Evolutionary conservation across 2,113 vertebrate genomes (phyloP), one percentile per base, ranked within the genome.

Genomic region (Poeciliopsis occidentalis): DNA sequence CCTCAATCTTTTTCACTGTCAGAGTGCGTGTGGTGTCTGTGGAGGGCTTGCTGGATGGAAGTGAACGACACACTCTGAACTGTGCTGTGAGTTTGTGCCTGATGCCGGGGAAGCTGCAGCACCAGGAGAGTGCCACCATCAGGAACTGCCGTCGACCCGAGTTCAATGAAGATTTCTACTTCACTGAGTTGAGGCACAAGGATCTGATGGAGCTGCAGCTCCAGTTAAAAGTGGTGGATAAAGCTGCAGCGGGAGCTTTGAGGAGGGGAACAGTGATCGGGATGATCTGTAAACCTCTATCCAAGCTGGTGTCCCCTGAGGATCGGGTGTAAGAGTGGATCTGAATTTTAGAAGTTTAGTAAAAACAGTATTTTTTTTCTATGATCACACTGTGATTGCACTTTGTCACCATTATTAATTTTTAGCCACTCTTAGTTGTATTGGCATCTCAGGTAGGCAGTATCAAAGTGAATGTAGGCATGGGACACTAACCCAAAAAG

Each of bases 131-230:
- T 10, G 82, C 94, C 78, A 91, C 79, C 81, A 89, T 94, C 84
- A 91, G 79, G 79, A 93, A 93, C 80, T 90, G 92, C 80, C 68
- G 74, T 26, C 80, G 73, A 62, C 93, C 89, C 2, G 87, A 93
- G 69, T 95, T 95, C 65, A 94, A 95, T 72, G 93, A 95, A 79
- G 94, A 95, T 60, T 95, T 95, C 85, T 95, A 90, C 85, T 95
- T 95, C 68, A 93, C 87, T 10, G 88, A 91, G 41, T 91, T 93
- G 57, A 85, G 72, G n/a, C 80, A 69, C 3, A 77, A 87, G 11
- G 81, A 80, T 44, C 71, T 95, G 57, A n/a, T 31, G 63, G 77
- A 76, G 13, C 80, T 93, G 75, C 75, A 91, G 54, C 89, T 95
- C 51, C 88, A 82, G 67, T 32, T 95, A 24, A 94, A 94, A 84